These are phyloP conservation scores for Drusus annulatus DNA, from an alignment of 1,140 invertebrate species.

Conservation along the genomic window DNA sequence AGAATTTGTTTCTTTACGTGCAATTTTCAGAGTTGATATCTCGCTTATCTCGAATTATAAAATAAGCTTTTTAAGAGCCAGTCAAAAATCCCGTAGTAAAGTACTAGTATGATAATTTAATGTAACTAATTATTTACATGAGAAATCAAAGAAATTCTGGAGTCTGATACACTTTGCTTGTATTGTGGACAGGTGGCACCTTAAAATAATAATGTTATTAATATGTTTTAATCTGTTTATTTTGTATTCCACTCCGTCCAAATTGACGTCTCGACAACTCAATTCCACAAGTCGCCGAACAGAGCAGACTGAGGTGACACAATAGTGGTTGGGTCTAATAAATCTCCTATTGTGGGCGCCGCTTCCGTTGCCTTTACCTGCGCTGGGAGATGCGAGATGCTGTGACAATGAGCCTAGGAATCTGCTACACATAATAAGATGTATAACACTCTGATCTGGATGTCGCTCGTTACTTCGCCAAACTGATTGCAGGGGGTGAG, in stretches of 20 bases:
- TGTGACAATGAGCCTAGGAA: background rate
- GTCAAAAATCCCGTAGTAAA: no score
- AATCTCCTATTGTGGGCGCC: constrained; percentile 6
- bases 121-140: no score
- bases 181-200: no score
- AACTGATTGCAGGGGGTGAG: no score
- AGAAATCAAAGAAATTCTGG: no score
- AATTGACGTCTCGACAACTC: background rate
- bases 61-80: no score
- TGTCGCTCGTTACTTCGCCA: constrained; percentile 9
- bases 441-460: background rate
- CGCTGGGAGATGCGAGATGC: background rate
- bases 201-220: background rate
- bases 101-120: no score
- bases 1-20: no score
- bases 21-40: no score
- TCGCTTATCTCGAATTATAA: no score
- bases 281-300: constrained; percentile 3
- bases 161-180: no score
- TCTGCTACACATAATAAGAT: background rate
- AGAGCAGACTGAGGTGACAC: background rate
- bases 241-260: constrained; percentile 1
- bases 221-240: constrained; percentile 31
- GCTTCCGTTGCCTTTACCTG: constrained; percentile 13
- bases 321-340: constrained; percentile 9